phyloP scores from a whole-genome alignment of 92 coral and sea anemone genomes.

The Parazoanthus swiftii region DNA sequence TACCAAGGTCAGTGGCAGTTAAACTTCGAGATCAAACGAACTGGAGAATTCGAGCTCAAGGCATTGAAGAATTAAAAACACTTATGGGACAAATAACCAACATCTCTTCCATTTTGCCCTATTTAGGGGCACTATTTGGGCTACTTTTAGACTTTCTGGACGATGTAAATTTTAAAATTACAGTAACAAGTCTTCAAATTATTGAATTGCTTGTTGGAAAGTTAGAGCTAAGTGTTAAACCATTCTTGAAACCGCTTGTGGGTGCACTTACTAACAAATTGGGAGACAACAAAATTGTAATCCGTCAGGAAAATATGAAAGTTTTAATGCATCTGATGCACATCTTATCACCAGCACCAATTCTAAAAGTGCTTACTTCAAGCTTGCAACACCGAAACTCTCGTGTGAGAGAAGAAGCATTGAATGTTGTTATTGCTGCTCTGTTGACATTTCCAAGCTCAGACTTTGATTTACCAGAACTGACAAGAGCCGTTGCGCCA shows the following conservation, averaged over 20 bases:
- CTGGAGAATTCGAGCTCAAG: slow-evolving; percentile 91
- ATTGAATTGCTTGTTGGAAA: slow-evolving; percentile 82
- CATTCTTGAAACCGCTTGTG: slow-evolving; percentile 83
- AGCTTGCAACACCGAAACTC: slow-evolving; percentile 95
- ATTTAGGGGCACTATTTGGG: slow-evolving; percentile 81
- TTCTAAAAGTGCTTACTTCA: slow-evolving; percentile 71
- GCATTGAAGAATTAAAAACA: slow-evolving; percentile 89
- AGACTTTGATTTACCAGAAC: slow-evolving; percentile 90
- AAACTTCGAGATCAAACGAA: slow-evolving; percentile 91
- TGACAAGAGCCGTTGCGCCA: slow-evolving; percentile 88
- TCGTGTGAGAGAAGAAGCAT: slow-evolving; percentile 94
- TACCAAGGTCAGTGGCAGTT: slow-evolving; percentile 69
- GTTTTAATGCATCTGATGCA: slow-evolving; percentile 99
- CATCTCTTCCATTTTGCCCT: slow-evolving; percentile 67
- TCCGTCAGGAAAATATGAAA: slow-evolving; percentile 97
- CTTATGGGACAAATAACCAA: slow-evolving; percentile 81
- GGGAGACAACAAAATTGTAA: slow-evolving; percentile 97
- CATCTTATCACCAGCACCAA: slow-evolving; percentile 81
- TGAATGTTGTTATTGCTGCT: slow-evolving; percentile 93
- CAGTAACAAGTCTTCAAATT: slow-evolving; percentile 91
- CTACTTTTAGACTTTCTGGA: slow-evolving; percentile 83
- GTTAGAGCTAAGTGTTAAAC: slow-evolving; percentile 69
- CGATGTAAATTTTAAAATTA: slow-evolving; percentile 91
- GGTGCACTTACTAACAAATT: slow-evolving; percentile 77
- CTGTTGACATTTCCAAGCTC: slow-evolving; percentile 93